These are phyloP conservation scores for Drosophila subsilvestris DNA, from an alignment of 2,888 invertebrate genomes.

Conservation along the genomic window DNA sequence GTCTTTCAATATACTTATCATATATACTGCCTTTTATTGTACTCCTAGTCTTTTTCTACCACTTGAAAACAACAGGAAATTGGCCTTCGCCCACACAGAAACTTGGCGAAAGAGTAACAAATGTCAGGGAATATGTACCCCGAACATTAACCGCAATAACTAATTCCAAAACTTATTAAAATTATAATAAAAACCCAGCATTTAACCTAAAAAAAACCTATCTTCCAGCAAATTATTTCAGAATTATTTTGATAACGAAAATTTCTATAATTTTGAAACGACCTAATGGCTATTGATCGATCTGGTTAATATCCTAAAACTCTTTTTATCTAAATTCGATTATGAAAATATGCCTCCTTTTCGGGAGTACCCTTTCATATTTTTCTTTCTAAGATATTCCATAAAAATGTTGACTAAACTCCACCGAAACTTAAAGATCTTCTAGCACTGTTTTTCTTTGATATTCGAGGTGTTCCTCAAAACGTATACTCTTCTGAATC, in stretches of 20 bases:
- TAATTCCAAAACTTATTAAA: neutral
- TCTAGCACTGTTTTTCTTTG: neutral
- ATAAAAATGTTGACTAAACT: neutral
- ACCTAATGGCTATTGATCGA: no score
- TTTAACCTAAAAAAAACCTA: no score
- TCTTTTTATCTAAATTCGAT: no score
- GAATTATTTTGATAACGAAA: no score
- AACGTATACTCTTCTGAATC: neutral
- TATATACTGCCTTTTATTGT: no score
- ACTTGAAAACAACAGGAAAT: neutral
- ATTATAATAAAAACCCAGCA: no score
- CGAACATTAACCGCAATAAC: conserved; percentile 60
- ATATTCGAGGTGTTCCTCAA: neutral
- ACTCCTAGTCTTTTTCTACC: no score
- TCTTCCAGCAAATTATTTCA: no score
- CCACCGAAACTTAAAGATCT: neutral
- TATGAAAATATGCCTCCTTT: neutral
- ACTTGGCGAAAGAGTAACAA: conserved; percentile 56
- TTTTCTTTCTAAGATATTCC: no score
- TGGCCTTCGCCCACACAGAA: neutral
- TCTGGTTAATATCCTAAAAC: no score
- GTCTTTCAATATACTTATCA: no score
- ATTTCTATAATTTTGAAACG: no score
- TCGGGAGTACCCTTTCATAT: neutral
- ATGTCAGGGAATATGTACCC: conserved; percentile 49